phyloP scores from a whole-genome alignment of 2,113 vertebrate genomes.

The Takifugu bimaculatus region DNA sequence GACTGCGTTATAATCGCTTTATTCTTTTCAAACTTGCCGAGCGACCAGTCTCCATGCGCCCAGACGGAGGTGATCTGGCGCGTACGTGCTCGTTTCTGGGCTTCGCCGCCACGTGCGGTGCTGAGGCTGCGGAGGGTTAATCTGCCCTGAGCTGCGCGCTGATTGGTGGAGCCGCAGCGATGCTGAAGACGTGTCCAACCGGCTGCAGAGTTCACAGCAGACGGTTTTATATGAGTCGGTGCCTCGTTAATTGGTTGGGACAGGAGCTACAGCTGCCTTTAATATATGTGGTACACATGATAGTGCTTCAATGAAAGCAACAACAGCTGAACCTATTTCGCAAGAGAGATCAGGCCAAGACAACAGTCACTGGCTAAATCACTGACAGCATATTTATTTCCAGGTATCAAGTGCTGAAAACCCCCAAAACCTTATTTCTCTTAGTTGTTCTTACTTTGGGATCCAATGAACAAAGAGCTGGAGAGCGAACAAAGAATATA shows the following conservation, averaged over 20 bases:
- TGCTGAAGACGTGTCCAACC: constrained; percentile 64
- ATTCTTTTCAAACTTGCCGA: not conserved
- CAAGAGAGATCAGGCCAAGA: too few species aligned
- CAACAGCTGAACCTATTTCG: too few species aligned
- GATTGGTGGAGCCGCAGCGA: constrained; percentile 70
- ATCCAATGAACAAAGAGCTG: too few species aligned
- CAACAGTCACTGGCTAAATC: too few species aligned
- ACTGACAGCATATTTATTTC: too few species aligned
- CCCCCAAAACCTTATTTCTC: too few species aligned
- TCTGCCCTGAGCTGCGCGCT: constrained; percentile 55
- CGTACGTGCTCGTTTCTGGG: constrained; percentile 35
- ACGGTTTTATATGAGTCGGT: constrained; percentile 4
- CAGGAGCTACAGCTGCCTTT: constrained; percentile 16
- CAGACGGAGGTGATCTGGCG: not conserved
- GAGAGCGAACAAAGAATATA: too few species aligned
- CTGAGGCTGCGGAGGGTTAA: constrained; percentile 50
- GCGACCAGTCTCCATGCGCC: constrained; percentile 10
- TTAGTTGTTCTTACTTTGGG: too few species aligned
- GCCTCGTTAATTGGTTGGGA: constrained; percentile 16
- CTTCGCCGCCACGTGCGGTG: constrained; percentile 41
- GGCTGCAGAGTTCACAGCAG: constrained; percentile 53
- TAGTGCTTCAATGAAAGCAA: not conserved
- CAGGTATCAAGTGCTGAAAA: too few species aligned
- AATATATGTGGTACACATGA: constrained; percentile 2
- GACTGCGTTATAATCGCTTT: not conserved